phyloP scores from a whole-genome alignment of 2,888 invertebrate genomes.

The Diachrysia chrysitis region DNA sequence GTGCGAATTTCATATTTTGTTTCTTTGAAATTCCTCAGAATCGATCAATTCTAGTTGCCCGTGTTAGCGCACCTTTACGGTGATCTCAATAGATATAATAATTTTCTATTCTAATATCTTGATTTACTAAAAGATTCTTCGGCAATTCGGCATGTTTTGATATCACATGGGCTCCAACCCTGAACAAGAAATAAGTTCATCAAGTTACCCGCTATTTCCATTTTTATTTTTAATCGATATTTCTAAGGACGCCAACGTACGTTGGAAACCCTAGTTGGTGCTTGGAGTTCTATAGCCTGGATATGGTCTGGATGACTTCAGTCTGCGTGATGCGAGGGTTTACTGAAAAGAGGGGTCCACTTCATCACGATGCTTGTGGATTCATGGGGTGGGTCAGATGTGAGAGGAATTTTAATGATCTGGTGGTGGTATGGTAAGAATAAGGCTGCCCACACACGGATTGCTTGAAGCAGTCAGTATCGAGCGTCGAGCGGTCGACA shows the following conservation, averaged over 20 bases:
- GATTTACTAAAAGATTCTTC: neutral
- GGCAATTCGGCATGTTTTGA: neutral
- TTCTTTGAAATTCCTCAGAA: neutral
- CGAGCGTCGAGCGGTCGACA: no score
- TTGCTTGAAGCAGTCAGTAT: no score
- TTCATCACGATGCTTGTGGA: neutral
- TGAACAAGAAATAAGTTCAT: neutral
- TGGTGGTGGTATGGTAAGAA: neutral
- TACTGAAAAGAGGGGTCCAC: slow-evolving; percentile 21
- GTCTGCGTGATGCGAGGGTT: slow-evolving; percentile 22
- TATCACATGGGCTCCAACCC: neutral
- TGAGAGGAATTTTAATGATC: neutral
- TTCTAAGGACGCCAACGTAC: no score
- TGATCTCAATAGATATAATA: no score
- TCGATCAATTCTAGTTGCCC: neutral
- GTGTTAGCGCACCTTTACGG: neutral
- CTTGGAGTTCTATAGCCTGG: slow-evolving; percentile 32
- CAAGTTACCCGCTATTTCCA: neutral
- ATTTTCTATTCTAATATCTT: neutral
- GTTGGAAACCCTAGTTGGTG: neutral
- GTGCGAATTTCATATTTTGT: no score
- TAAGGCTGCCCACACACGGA: no score
- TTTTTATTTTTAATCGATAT: no score
- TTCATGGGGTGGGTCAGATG: neutral
- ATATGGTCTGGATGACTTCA: slow-evolving; percentile 28